These are phyloP conservation scores for Diogma glabrata DNA, from an alignment of 2,888 invertebrate species.

Conservation along the genomic window DNA sequence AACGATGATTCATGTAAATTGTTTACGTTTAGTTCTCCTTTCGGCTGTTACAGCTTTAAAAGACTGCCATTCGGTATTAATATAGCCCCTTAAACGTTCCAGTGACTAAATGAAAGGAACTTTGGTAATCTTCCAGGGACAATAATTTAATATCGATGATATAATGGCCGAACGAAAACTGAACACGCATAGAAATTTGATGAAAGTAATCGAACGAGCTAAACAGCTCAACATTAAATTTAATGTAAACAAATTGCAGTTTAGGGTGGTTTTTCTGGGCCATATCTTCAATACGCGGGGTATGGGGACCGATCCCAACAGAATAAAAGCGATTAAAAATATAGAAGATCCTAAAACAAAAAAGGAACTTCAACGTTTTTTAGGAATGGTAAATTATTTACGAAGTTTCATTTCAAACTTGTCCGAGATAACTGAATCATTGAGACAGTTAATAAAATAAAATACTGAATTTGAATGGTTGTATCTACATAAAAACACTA, in stretches of 20 bases:
- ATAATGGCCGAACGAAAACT: not conserved
- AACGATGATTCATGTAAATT: not conserved
- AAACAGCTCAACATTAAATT: not conserved
- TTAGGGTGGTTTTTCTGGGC: not conserved
- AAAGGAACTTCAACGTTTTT: not conserved
- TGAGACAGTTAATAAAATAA: slow-evolving; percentile 10
- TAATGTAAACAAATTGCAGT: not conserved
- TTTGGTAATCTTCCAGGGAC: not conserved
- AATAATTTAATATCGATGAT: not conserved
- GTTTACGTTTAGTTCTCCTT: not conserved
- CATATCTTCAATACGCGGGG: not conserved
- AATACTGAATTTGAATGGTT: slow-evolving; percentile 11
- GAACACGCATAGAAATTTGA: not conserved
- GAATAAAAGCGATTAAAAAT: not conserved
- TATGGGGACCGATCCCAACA: not conserved
- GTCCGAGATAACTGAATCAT: not conserved
- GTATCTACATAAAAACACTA: slow-evolving; percentile 3
- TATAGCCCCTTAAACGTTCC: not conserved
- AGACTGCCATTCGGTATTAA: not conserved
- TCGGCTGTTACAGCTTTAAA: not conserved
- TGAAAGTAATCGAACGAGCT: not conserved
- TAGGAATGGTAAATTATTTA: not conserved
- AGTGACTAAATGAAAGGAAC: not conserved
- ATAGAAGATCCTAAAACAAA: not conserved
- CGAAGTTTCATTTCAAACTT: not conserved